phyloP scores from a whole-genome alignment of 2,888 invertebrate genomes.

The Drosophila picticornis region DNA sequence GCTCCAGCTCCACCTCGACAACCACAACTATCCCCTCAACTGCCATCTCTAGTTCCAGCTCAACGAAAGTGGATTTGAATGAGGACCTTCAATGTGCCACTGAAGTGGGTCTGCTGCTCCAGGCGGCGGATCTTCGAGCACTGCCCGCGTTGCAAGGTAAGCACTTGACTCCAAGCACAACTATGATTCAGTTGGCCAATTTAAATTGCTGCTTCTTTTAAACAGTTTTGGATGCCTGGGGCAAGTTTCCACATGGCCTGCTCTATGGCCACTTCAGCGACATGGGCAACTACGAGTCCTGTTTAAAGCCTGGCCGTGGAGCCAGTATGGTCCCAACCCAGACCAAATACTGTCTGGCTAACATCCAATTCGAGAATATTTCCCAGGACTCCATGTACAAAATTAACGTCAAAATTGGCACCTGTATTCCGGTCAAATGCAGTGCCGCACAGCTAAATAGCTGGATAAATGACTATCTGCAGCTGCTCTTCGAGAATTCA shows the following conservation, averaged over 20 bases:
- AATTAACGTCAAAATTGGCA: constrained; percentile 40
- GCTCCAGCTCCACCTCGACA: not conserved
- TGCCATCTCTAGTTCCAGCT: not conserved
- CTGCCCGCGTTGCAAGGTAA: constrained; percentile 62
- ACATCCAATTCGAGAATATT: constrained; percentile 40
- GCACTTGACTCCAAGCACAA: not conserved
- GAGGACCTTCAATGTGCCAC: constrained; percentile 43
- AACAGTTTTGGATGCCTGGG: constrained; percentile 85
- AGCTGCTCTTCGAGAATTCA: constrained; percentile 29
- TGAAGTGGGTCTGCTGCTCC: constrained; percentile 52
- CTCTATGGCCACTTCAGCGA: constrained; percentile 82
- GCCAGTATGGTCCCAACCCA: not conserved
- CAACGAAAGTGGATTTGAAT: constrained; percentile 1
- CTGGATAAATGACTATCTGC: constrained; percentile 45
- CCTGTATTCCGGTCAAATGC: constrained; percentile 48
- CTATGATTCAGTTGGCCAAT: not conserved
- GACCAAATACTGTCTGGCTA: constrained; percentile 62
- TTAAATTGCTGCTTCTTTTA: not conserved
- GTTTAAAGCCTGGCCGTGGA: constrained; percentile 59
- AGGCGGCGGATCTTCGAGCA: constrained; percentile 37
- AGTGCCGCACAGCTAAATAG: constrained; percentile 37
- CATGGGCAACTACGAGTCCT: constrained; percentile 85
- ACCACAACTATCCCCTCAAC: not conserved
- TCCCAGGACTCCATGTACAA: not conserved
- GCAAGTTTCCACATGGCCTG: constrained; percentile 84